Conservation (phyloP, 2,888 invertebrate genomes). For the Priocnemis perturbator region DNA sequence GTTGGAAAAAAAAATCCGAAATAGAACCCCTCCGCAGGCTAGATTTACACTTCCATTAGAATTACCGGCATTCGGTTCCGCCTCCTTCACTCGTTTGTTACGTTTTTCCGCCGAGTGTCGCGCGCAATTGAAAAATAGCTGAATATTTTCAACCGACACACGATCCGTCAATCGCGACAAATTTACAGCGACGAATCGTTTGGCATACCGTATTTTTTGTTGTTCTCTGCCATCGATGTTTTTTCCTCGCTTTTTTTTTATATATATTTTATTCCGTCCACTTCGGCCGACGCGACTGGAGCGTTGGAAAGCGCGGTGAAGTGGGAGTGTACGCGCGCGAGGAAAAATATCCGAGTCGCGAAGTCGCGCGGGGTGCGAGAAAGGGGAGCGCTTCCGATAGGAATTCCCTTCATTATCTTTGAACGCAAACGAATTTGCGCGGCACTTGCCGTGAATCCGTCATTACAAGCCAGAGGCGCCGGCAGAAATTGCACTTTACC, state of each 20-base stretch:
- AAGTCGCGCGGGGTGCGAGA: not conserved
- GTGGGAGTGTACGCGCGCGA: not conserved
- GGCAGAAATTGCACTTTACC: slow-evolving; percentile 33
- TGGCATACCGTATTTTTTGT: not conserved
- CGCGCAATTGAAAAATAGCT: not conserved
- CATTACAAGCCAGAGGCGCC: slow-evolving; percentile 38
- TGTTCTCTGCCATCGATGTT: not conserved
- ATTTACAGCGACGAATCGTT: not conserved
- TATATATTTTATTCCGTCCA: not conserved
- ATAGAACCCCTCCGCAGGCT: no score
- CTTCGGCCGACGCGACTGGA: no score
- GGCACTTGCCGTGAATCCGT: slow-evolving; percentile 37
- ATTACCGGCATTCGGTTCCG: no score
- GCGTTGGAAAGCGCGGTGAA: no score
- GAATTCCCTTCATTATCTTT: no score
- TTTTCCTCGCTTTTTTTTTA: not conserved
- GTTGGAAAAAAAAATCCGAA: no score
- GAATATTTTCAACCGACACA: not conserved
- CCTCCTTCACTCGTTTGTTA: no score
- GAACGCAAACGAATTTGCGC: slow-evolving; percentile 14
- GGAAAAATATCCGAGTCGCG: not conserved
- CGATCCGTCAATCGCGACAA: no score
- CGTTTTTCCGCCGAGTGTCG: not conserved
- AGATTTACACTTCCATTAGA: no score
- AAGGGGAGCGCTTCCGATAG: not conserved